A percentile compares a stretch with the other conserved stretches of the same genome.
These are phyloP conservation scores for Tolypeutes matacus DNA, from an alignment of 2,797 vertebrate genomes.

Conservation along the genomic window DNA sequence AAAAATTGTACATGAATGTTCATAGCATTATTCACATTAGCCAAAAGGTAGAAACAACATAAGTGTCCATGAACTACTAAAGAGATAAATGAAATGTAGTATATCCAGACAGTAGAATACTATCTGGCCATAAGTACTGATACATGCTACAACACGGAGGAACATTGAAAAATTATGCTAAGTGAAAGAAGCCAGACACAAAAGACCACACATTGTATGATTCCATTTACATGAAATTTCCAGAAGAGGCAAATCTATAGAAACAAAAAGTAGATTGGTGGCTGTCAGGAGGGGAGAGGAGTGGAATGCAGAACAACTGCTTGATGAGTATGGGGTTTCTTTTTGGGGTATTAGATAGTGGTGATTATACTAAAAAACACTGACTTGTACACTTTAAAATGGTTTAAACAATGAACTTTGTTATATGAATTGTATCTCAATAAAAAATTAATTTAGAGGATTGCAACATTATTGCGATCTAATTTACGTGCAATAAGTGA, in stretches of 20 bases:
- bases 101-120: not conserved
- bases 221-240: not conserved
- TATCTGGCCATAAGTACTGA: not conserved
- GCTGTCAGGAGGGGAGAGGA: not conserved
- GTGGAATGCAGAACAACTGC: too few species aligned
- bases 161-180: not conserved
- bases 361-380: not conserved
- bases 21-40: not conserved
- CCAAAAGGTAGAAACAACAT: not conserved
- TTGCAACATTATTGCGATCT: not conserved
- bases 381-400: not conserved
- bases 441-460: not conserved
- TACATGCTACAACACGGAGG: not conserved
- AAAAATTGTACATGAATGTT: not conserved
- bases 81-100: too few species aligned
- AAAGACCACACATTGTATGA: not conserved
- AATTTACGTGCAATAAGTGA: not conserved
- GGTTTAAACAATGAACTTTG: not conserved
- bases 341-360: not conserved
- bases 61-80: not conserved
- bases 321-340: not conserved
- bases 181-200: not conserved
- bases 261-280: not conserved
- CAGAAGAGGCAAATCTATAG: not conserved
- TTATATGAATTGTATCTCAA: conserved; percentile 1